Base-by-base conservation (phyloP, 2,797 vertebrate genomes). In the Sebastiscus albofasciatus region DNA sequence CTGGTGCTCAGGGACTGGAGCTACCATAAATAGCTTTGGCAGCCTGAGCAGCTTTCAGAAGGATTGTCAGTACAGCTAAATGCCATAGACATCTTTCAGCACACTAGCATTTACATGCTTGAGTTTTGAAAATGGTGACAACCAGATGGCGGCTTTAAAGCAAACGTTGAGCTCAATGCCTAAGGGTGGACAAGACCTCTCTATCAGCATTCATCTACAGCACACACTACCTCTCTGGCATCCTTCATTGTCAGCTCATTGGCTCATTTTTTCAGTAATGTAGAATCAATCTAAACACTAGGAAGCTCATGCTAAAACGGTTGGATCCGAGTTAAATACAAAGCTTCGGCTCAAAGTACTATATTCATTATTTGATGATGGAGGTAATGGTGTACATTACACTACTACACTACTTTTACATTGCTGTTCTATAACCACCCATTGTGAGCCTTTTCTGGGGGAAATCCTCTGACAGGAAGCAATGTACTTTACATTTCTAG, bases 141-240 rank as follows among this genome's bases (percentile, higher is more conserved):
- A 82, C 71, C 86, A 91, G 91, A 89, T 89, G 84, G 86, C n/a
- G 4, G 65, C 82, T 89, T 89, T 86, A 85, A 68, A 69, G 66
- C 75, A 85, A 72, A 88, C 61, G 24, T 54, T 77, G 82, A 81
- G 76, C 86, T 83, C 33, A 14, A 26, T 69, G 82, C 75, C 81
- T 85, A 1, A 66, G 77, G 79, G 68, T 65, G 67, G 77, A 89
- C 82, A 29, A 74, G 70, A 79, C 87, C 77, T 75, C 79, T 87
- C 83, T 75, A 65, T 88, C 87, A 89, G 81, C 85, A 86, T 83
- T 85, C 68, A 81, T 72, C 65, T n/a, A 10, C 46, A 58, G 24
- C 24, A 66, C 72, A 52, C 46, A 60, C 58, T 46, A 65, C 29
- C 62, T 64, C 29, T 10, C 52, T 64, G 24, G 6, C 24, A 70